Evolutionary conservation across 2,113 vertebrate genomes (phyloP), one percentile per base, ranked within the genome.

Genomic region (Raja brachyura): DNA sequence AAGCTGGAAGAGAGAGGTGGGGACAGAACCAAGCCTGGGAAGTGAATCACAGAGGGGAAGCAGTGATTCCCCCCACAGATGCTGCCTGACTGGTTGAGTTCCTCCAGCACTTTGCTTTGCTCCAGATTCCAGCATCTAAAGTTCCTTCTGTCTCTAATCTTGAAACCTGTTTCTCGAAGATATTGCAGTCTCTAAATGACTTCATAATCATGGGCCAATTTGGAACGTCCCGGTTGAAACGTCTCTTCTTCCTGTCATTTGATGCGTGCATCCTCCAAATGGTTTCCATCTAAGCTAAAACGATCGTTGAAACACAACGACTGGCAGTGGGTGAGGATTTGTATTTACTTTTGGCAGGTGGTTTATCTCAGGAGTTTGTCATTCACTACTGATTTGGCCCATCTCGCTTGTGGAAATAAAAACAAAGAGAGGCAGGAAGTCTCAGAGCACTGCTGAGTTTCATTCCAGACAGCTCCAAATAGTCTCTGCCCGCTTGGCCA

Each of bases 361-460:
- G 28, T 31, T 48, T 10, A 31, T 14, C 28, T 63, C 3, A 88
- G 83, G 13, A 31, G 59, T n/a, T 63, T 1, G 59, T 31, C 83
- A 88, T 88, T 88, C 59, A 88, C 14, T n/a, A 88, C n/a, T 63
- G 13, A 63, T 31, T 88, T 88, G 83, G 59, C 83, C 59, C 83
- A 88, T 63, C 83, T 88, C 4, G 14, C 83, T 31, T 1, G 13
- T 31, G 28, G 83, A 86, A 86, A 86, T 22, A 63, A 31, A 88
- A 88, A 63, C 83, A 63, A 63, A 63, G 83, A 88, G 61, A n/a
- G 59, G 63, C 83, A 31, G 28, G 83, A 16, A 5, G 59, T 59
- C 56, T 86, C 13, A 86, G n/a, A 70, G 66, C 68, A 54, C 22
- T 22, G 66, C 73, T 22, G 8, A 73, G 48, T 74, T 54, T 39